Percentiles rank a stretch among this genome's conserved stretches.
These are phyloP conservation scores for Helicorthomorpha holstii DNA, from an alignment of 1,140 invertebrate genomes.

Conservation along the genomic window DNA sequence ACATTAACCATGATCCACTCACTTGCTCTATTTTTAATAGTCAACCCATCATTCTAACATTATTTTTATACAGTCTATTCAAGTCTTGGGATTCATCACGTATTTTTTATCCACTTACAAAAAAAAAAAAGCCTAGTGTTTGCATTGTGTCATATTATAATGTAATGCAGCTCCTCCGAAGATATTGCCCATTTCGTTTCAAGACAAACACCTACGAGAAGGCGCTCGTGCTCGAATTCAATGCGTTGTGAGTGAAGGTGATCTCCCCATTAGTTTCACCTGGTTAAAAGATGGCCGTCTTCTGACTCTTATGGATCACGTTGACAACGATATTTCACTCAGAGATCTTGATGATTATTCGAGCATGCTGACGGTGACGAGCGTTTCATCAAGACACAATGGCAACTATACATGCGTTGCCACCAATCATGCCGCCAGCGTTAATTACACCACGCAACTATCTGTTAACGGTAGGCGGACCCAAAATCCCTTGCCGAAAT, in stretches of 20 bases:
- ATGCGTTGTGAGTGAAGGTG: slow-evolving; percentile 17
- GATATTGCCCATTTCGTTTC: slow-evolving; percentile 10
- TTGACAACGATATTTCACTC: slow-evolving; percentile 23
- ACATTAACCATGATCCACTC: no score
- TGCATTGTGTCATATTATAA: slow-evolving; percentile 1
- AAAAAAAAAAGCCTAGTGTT: no score
- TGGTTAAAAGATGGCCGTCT: slow-evolving; percentile 41
- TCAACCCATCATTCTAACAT: no score
- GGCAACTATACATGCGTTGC: slow-evolving; percentile 58
- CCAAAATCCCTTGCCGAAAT: neutral
- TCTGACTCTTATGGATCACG: slow-evolving; percentile 25
- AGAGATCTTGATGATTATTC: slow-evolving; percentile 23
- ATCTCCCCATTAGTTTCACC: slow-evolving; percentile 14
- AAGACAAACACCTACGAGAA: slow-evolving; percentile 54
- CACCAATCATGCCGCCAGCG: slow-evolving; percentile 33
- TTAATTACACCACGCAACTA: slow-evolving; percentile 38
- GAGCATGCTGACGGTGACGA: slow-evolving; percentile 59
- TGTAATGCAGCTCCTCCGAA: slow-evolving; percentile 13
- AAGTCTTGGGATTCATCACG: no score
- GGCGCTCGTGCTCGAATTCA: slow-evolving; percentile 14
- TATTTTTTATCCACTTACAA: no score
- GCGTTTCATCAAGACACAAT: slow-evolving; percentile 53
- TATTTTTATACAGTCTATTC: no score
- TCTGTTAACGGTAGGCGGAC: slow-evolving; percentile 33
- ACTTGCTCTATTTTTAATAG: no score